phyloP scores from a whole-genome alignment of 2,888 invertebrate species.

The Diaphora mendica region DNA sequence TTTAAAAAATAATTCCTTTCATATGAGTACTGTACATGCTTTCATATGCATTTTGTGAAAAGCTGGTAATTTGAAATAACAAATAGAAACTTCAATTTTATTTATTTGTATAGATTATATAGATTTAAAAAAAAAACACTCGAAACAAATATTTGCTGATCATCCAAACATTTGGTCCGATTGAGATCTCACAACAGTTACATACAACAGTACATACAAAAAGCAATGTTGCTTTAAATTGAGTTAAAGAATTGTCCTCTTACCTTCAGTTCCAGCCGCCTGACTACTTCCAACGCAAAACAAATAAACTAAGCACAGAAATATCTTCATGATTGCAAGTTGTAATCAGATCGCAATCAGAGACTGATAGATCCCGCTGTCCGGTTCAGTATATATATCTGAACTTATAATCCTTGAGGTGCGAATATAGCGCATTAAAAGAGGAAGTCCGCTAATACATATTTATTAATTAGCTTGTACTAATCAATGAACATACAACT shows the following conservation, averaged over 20 bases:
- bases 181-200: too few species aligned
- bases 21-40: too few species aligned
- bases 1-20: too few species aligned
- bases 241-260: not conserved
- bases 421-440: not conserved
- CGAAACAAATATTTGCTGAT: too few species aligned
- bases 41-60: too few species aligned
- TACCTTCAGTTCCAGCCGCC: not conserved
- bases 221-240: not conserved
- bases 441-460: constrained; percentile 1
- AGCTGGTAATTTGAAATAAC: too few species aligned
- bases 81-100: too few species aligned
- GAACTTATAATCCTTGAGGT: not conserved
- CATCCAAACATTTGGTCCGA: too few species aligned
- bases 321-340: not conserved
- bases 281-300: not conserved
- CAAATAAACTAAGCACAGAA: not conserved
- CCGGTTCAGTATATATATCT: not conserved
- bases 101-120: too few species aligned
- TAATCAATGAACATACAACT: not conserved
- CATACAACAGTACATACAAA: too few species aligned
- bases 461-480: not conserved
- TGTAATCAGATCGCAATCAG: not conserved
- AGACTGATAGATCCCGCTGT: not conserved
- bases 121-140: too few species aligned